phyloP scores from a whole-genome alignment of 1,140 invertebrate species.

The Platorchestia sp. region DNA sequence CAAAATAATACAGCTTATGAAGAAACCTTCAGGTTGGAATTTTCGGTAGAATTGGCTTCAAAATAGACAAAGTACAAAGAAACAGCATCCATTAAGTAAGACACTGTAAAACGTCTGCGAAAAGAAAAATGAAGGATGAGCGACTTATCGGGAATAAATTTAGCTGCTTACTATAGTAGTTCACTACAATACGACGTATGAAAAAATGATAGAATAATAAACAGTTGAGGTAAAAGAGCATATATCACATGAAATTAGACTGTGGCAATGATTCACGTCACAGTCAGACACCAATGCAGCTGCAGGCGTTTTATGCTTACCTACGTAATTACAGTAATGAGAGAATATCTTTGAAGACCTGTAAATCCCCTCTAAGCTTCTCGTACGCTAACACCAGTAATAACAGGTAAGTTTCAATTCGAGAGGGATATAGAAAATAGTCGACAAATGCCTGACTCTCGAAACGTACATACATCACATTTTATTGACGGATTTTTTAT shows the following conservation, averaged over 20 bases:
- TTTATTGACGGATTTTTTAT: neutral
- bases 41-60: neutral
- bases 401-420: neutral
- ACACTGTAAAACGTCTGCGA: no score
- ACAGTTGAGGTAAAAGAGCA: conserved; percentile 12
- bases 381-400: neutral
- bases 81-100: neutral
- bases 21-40: neutral
- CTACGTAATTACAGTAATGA: neutral
- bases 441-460: neutral
- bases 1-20: neutral
- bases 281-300: neutral
- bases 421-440: neutral
- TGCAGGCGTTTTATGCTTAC: neutral
- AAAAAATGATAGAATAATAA: neutral
- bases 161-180: neutral
- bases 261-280: neutral
- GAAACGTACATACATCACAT: neutral
- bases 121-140: neutral
- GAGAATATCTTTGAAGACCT: neutral
- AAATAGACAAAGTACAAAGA: neutral
- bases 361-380: neutral
- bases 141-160: neutral
- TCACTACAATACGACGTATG: neutral
- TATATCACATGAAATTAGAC: conserved; percentile 27